Base-by-base conservation (phyloP, 2,113 vertebrate genomes). In the Puffinus mauretanicus region DNA sequence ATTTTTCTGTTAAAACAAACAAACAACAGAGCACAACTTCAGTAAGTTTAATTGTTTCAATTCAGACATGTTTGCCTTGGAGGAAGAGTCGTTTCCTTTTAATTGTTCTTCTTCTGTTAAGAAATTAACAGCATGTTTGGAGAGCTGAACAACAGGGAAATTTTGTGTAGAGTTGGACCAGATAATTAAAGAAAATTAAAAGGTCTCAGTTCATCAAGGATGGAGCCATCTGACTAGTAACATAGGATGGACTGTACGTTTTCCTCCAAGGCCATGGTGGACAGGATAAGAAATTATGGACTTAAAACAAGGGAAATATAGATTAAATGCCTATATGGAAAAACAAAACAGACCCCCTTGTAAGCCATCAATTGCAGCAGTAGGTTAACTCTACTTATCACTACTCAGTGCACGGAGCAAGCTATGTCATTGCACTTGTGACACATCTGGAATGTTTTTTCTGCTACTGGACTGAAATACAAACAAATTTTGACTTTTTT, bases 1-100 rank as follows among this genome's bases (percentile, higher is more conserved):
- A 94, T 96, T 92, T 98, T 98, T 93, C 98, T 98, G 93, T 95
- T 79, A 86, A 93, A 89, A 69, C 17, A 84, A 92, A 88, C 40
- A 77, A 82, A 78, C 26, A 89, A 84, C 5, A 38, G 29, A 67
- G 79, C 27, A 71, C 36, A 78, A 12, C 13, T 78, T 65, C 60
- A 60, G 1, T 7, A 54, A 22, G 44, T 52, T 72, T 42, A 64
- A 67, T 71, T 70, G 61, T 49, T 78, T 70, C 49, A 52, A 16
- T 49, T 83, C 71, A 73, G 82, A 29, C 14, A 20, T 6, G 49
- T 51, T 25, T 46, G 46, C 51, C 58, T 61, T 4, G 2, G 46
- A 61, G 54, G 20, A 86, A 71, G 46, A 73, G 36, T 22, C 1
- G 0, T 34, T 78, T 80, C 54, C 71, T 82, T 62, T 9, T 4